Evolutionary conservation across 2,797 vertebrate genomes (phyloP).

Genomic region (Oryzias sinensis): DNA sequence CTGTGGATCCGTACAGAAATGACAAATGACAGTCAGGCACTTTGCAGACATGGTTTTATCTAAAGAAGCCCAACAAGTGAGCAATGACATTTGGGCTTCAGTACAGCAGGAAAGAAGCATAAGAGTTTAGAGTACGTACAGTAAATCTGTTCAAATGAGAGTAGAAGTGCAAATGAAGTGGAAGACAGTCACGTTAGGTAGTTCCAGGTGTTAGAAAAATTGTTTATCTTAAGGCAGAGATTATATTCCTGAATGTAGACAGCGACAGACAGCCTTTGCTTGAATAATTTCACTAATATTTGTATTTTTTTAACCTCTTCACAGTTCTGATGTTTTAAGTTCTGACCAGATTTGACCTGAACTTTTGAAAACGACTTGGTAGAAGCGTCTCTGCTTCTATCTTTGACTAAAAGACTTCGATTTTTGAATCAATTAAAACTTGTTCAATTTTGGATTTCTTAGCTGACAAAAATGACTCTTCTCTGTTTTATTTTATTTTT

Average conservation of each 20-base stretch:
- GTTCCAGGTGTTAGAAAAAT: neutral
- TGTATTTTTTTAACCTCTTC: too few species aligned
- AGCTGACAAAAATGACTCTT: neutral
- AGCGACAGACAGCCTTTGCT: too few species aligned
- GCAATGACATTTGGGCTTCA: neutral
- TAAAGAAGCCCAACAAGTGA: neutral
- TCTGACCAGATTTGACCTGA: too few species aligned
- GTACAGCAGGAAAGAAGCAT: neutral
- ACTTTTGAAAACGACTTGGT: too few species aligned
- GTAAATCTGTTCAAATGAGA: neutral
- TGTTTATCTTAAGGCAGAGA: neutral
- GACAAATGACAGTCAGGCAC: neutral
- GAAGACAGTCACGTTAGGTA: neutral
- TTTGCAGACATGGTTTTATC: too few species aligned
- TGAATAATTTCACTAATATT: too few species aligned
- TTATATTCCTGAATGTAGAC: too few species aligned
- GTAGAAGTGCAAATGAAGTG: neutral
- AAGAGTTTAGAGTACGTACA: neutral
- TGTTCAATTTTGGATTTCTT: neutral
- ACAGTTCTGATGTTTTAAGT: too few species aligned
- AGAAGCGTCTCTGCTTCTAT: too few species aligned
- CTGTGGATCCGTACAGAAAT: slow-evolving; percentile 4
- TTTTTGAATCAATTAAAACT: too few species aligned
- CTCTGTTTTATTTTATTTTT: too few species aligned
- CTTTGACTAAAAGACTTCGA: too few species aligned